A percentile compares a stretch with the other conserved stretches of the same genome.
Conservation (phyloP, 2,888 invertebrate genomes). For the Torymus aiolomorphi region DNA sequence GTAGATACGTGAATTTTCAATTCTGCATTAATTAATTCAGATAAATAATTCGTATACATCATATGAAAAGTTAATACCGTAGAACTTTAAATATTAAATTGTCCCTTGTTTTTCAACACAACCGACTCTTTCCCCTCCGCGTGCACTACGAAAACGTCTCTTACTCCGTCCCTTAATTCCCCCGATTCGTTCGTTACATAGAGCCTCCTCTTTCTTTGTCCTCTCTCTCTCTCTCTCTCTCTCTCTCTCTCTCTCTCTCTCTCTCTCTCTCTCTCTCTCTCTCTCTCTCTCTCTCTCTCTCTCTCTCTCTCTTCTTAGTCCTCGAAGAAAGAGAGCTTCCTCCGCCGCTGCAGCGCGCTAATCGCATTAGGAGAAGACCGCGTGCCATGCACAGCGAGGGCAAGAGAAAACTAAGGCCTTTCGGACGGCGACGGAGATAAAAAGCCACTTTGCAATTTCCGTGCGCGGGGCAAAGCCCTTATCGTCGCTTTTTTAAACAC, state of each 20-base stretch:
- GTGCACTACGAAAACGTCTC: not conserved
- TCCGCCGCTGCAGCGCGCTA: conserved; percentile 38
- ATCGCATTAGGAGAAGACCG: conserved; percentile 58
- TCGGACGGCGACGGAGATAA: conserved; percentile 22
- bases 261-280: not conserved
- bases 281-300: not conserved
- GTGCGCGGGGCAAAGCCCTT: conserved; percentile 14
- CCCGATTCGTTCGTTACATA: conserved; percentile 28
- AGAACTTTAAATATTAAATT: too few species aligned
- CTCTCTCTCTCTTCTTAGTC: not conserved
- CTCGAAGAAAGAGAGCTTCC: not conserved
- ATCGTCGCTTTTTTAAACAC: conserved; percentile 40
- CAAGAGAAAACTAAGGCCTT: too few species aligned
- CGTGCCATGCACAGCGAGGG: not conserved
- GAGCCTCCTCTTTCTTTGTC: not conserved
- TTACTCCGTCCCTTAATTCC: conserved; percentile 14
- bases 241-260: not conserved
- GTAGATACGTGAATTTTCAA: too few species aligned
- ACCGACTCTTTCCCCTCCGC: too few species aligned
- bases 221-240: not conserved
- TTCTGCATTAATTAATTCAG: too few species aligned
- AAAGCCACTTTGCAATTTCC: conserved; percentile 51
- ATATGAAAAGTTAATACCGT: too few species aligned
- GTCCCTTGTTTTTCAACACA: too few species aligned
- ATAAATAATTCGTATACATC: too few species aligned